Percentiles rank a stretch among this genome's conserved stretches.
These are phyloP conservation scores for Archips crataeganus DNA, from an alignment of 2,888 invertebrate species.

Conservation along the genomic window DNA sequence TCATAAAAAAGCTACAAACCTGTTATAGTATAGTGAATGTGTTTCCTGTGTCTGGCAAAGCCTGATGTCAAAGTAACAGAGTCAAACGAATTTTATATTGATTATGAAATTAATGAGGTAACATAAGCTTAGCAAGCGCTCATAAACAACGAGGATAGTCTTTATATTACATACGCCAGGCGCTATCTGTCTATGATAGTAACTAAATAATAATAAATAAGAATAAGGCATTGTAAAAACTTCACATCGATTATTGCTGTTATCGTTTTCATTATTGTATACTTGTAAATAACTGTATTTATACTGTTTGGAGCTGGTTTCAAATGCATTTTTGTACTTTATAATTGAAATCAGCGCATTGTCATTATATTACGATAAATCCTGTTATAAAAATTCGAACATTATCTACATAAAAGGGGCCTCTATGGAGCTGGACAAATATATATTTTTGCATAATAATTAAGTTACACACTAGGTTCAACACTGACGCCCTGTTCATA, in stretches of 20 bases:
- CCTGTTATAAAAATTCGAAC: not conserved
- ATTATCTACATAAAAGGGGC: not conserved
- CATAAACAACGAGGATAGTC: not conserved
- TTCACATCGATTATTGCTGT: slow-evolving; percentile 11
- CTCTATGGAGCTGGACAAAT: slow-evolving; percentile 5
- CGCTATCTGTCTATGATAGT: slow-evolving; percentile 22
- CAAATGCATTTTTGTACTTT: slow-evolving; percentile 32
- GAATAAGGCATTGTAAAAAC: slow-evolving; percentile 16
- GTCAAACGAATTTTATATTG: too few species aligned
- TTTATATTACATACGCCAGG: slow-evolving; percentile 2
- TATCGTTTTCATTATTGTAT: slow-evolving; percentile 11
- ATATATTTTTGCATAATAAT: not conserved
- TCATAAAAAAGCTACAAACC: too few species aligned
- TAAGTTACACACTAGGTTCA: not conserved
- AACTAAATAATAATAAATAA: not conserved
- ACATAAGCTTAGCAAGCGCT: too few species aligned
- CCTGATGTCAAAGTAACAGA: too few species aligned
- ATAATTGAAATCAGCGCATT: slow-evolving; percentile 2
- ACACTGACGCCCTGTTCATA: not conserved
- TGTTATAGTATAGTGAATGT: too few species aligned
- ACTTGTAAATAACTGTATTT: slow-evolving; percentile 14
- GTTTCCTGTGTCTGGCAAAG: too few species aligned
- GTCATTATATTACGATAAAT: not conserved
- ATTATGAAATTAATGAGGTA: too few species aligned
- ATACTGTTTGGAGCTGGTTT: not conserved